Conservation (phyloP, 23 tunicate species). For the Diplosoma virens region DNA sequence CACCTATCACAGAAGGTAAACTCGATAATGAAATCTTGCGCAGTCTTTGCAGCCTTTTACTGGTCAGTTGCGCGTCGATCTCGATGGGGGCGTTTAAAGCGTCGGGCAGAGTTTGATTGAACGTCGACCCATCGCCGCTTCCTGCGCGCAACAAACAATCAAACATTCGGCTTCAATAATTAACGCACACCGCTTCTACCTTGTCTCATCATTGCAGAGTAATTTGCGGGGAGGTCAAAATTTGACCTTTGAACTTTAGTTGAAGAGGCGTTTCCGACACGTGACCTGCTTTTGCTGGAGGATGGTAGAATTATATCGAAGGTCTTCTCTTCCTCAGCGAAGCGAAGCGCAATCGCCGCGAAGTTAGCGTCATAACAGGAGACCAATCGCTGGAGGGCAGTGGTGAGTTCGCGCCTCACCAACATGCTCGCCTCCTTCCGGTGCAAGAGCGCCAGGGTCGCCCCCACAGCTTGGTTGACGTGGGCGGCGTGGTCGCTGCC, state of each 20-base stretch:
- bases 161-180: too few species aligned
- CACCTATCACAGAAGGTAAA: too few species aligned
- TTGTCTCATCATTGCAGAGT: constrained; percentile 42
- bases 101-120: too few species aligned
- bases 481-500: constrained; percentile 91
- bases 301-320: neutral
- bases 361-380: constrained; percentile 84
- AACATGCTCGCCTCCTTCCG: constrained; percentile 68
- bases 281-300: neutral
- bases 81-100: too few species aligned
- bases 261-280: neutral
- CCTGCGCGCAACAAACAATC: too few species aligned
- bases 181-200: too few species aligned
- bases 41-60: too few species aligned
- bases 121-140: too few species aligned
- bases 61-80: too few species aligned
- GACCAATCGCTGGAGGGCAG: constrained; percentile 79
- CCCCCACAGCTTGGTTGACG: constrained; percentile 81
- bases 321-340: constrained; percentile 67
- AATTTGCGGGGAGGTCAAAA: constrained; percentile 41
- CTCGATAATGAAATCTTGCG: too few species aligned
- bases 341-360: constrained; percentile 71
- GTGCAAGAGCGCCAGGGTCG: constrained; percentile 53
- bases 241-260: constrained; percentile 9
- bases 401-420: constrained; percentile 70